phyloP scores from a whole-genome alignment of 2,888 invertebrate genomes.

The Schizotus pectinicornis region DNA sequence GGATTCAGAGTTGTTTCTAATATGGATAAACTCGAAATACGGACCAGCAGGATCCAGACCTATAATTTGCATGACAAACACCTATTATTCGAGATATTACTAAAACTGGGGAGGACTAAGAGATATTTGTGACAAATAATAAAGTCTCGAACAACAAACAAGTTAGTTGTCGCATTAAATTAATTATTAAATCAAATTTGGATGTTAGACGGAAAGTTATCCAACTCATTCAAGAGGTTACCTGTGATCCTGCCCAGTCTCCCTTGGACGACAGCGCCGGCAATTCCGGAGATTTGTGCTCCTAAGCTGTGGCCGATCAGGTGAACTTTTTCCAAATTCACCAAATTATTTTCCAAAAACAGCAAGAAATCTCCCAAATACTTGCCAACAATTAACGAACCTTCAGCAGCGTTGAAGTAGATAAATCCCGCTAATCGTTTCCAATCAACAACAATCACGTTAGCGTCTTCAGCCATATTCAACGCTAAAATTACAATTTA shows the following conservation, averaged over 20 bases:
- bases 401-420: constrained; percentile 34
- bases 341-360: constrained; percentile 4
- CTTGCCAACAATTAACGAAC: constrained; percentile 40
- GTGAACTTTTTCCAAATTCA: constrained; percentile 55
- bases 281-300: constrained; percentile 62
- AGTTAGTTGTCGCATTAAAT: too few relatives aligned
- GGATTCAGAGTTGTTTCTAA: constrained; percentile 56
- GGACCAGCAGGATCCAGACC: constrained; percentile 72
- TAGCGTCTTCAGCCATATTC: constrained; percentile 52
- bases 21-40: constrained; percentile 61
- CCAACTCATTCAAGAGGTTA: not conserved
- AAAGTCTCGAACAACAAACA: not conserved
- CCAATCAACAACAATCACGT: constrained; percentile 57
- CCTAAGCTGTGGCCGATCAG: constrained; percentile 67
- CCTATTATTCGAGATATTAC: too few relatives aligned
- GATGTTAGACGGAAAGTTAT: too few relatives aligned
- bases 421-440: constrained; percentile 29
- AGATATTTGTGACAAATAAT: too few relatives aligned
- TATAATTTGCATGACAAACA: too few relatives aligned
- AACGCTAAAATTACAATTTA: constrained; percentile 16
- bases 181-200: too few relatives aligned
- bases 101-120: not conserved
- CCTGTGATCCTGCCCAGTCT: constrained; percentile 67
- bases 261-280: constrained; percentile 52
- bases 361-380: constrained; percentile 12